Percentiles rank a stretch among this genome's conserved stretches.
phyloP scores from a whole-genome alignment of 2,113 vertebrate genomes.

The Chamaea fasciata region DNA sequence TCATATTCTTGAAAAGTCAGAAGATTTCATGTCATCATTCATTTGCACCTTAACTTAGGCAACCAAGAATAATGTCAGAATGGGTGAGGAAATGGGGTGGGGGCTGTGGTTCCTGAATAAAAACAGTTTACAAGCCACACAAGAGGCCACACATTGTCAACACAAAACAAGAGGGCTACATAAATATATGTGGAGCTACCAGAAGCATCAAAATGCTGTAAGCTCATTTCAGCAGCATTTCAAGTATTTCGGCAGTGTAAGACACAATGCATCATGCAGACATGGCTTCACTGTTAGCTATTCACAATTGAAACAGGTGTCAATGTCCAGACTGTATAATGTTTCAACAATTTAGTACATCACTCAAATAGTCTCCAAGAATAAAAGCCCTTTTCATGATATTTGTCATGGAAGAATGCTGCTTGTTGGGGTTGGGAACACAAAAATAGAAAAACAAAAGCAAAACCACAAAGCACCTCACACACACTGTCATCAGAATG shows the following conservation, averaged over 20 bases:
- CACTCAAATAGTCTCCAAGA: neutral
- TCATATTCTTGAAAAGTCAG: neutral
- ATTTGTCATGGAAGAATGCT: neutral
- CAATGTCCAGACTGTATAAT: neutral
- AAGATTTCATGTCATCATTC: neutral
- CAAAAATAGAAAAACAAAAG: neutral
- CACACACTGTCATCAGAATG: neutral
- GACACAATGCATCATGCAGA: accelerated
- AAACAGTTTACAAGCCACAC: neutral
- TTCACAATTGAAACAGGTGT: neutral
- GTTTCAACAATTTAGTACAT: neutral
- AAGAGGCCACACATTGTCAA: neutral
- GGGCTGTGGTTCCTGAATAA: neutral
- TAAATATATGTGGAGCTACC: neutral
- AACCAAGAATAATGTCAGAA: neutral
- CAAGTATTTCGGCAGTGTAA: neutral
- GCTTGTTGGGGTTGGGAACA: neutral
- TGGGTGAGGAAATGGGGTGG: accelerated
- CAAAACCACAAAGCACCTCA: neutral
- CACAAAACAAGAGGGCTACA: neutral
- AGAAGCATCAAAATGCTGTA: neutral
- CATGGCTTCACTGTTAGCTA: neutral
- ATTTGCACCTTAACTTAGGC: neutral
- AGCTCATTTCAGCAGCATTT: neutral
- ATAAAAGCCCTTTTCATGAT: neutral